Percentiles rank a stretch among this genome's conserved stretches.
Evolutionary conservation across 2,888 invertebrate genomes (phyloP).

Genomic region (Eristalis tenax): DNA sequence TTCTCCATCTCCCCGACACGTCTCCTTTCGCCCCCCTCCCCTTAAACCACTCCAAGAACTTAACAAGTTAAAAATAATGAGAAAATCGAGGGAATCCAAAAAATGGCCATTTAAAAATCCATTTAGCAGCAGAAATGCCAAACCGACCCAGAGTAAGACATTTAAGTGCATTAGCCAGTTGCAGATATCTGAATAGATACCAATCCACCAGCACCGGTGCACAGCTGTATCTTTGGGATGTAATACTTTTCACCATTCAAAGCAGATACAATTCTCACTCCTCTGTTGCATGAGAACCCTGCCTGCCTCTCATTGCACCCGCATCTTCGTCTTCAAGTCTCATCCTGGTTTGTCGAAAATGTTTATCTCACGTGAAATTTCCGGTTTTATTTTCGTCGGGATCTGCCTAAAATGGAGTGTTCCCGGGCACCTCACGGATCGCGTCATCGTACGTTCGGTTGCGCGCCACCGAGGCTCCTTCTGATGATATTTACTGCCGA

Average conservation of each 20-base stretch:
- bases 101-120: slow-evolving; percentile 44
- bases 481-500: slow-evolving; percentile 49
- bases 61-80: not conserved
- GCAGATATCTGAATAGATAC: slow-evolving; percentile 54
- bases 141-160: slow-evolving; percentile 43
- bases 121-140: slow-evolving; percentile 21
- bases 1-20: not conserved
- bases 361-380: slow-evolving; percentile 45
- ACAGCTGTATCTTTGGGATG: not conserved
- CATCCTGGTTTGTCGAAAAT: not conserved
- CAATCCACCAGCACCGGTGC: not conserved
- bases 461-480: slow-evolving; percentile 3
- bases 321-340: not conserved
- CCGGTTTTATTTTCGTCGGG: slow-evolving; percentile 41
- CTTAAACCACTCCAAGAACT: not conserved
- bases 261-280: too few species aligned
- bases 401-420: slow-evolving; percentile 27
- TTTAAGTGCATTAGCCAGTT: slow-evolving; percentile 62
- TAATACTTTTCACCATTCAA: not conserved
- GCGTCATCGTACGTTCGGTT: slow-evolving; percentile 2
- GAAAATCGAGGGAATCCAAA: slow-evolving; percentile 15
- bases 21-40: not conserved
- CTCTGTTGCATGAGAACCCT: not conserved
- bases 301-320: not conserved
- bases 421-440: not conserved